Base-by-base conservation (phyloP, 2,888 invertebrate genomes). In the Lasioglossum oenotherae region DNA sequence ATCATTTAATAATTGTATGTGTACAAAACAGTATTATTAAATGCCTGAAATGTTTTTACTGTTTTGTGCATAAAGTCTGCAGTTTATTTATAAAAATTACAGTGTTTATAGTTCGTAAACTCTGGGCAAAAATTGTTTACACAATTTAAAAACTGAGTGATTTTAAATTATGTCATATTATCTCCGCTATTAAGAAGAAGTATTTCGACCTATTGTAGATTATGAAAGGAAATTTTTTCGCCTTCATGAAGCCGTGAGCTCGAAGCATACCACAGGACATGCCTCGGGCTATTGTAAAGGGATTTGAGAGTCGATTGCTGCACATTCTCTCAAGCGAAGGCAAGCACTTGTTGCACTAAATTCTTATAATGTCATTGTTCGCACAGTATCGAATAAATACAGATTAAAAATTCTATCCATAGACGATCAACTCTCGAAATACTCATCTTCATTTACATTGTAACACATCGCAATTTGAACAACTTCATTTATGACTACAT, bases 271-370 rank as follows among this genome's bases (percentile, higher is more conserved):
- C 60, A 27, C 27, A 4, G 60, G 60, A n/a, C 60, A 60, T 60
- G 60, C 60, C 12, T 60, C 60, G 12, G 14, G 60, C 60, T 60
- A 60, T 60, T 60, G 60, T 60, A 60, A 60, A 60, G 27, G 60
- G 60, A 60, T 60, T 60, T 60, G 60, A 10, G 60, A 60, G 60
- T 60, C 60, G 60, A 60, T 60, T 27, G 60, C 60, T 27, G 60
- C 27, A 60, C 60, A 60, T 60, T 60, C 60, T n/a, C 60, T 12
- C n/a, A 60, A 60, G 14, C 27, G 27, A 60, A 60, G 60, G n/a
- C 60, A 60, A 60, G 60, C 60, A 60, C 60, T 60, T 60, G 60
- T 60, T 60, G 60, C 60, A 27, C 60, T 60, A 60, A 60, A 60
- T 60, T 60, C 60, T 60, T 27, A 27, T 53, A 2, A 53, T 60